Evolutionary conservation across 2,888 invertebrate genomes (phyloP), one percentile per base, ranked within the genome.

Genomic region (Pristionchus entomophagus): DNA sequence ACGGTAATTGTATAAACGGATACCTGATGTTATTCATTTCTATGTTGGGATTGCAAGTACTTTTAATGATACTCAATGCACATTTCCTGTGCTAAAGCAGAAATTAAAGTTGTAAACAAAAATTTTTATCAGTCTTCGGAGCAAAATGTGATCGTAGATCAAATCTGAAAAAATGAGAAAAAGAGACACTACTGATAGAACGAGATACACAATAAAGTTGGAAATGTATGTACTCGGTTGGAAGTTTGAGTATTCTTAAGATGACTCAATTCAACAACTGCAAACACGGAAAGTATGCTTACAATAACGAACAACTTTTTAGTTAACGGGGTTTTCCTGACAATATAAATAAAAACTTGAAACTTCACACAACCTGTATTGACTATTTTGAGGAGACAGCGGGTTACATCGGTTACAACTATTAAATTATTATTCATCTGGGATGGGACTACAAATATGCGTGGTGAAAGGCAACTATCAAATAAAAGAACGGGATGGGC

Each of bases 401-500:
- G 22, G 5, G 56, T 56, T 56, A 56, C 56, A 56, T 35, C 32
- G 56, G 65, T 17, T 65, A 56, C 65, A 65, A 65, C 65, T 65
- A 65, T 65, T 65, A 35, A 35, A 29, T 35, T 65, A 65, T 65
- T 65, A 65, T 65, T 65, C 29, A 65, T 65, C 56, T 56, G 14
- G 5, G n/a, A 5, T 35, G 59, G 65, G 56, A 26, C 17, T 65
- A 12, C 65, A 35, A 65, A 56, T 56, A 56, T 56, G 56, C 56
- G 56, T 22, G n/a, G 56, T 56, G 56, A 56, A n/a, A 56, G 56
- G 56, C n/a, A 22, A 56, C 56, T 56, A 56, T 56, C 56, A 56
- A n/a, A 22, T 22, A 5, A 14, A 5, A 35, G 35, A 35, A 19
- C 8, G 35, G 32, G 65, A 35, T 32, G 65, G 3, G 35, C 65